Percentiles rank a stretch among this genome's conserved stretches.
Evolutionary conservation across 2,113 vertebrate genomes (phyloP).

Genomic region (Eolophus roseicapilla): DNA sequence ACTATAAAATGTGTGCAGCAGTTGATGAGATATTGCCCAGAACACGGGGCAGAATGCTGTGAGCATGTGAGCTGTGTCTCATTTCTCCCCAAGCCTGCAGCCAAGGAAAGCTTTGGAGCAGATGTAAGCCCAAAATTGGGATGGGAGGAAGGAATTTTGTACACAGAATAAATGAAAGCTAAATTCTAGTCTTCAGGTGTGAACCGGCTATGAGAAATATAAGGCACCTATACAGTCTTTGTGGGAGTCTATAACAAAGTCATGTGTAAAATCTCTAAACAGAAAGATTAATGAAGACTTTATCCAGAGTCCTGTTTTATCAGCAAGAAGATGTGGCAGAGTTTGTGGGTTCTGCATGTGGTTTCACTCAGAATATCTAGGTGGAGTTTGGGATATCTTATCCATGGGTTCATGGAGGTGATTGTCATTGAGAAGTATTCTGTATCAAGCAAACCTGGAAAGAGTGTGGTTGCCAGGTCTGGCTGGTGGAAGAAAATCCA

Average conservation of each 20-base stretch:
- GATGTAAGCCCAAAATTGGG: background rate
- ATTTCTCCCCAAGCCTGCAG: background rate
- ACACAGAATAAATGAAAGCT: background rate
- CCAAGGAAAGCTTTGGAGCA: background rate
- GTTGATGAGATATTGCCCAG: background rate
- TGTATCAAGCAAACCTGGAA: background rate
- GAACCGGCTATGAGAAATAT: background rate
- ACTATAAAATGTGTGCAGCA: background rate
- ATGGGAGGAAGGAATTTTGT: background rate
- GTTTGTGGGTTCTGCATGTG: background rate
- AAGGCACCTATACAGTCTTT: background rate
- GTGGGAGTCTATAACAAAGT: background rate
- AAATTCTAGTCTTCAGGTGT: background rate
- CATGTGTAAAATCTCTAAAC: background rate
- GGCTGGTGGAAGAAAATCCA: background rate
- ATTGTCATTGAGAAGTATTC: background rate
- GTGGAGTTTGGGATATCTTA: background rate
- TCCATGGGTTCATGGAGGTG: background rate
- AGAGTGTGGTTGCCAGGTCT: background rate
- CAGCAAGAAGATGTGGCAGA: background rate
- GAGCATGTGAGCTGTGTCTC: background rate
- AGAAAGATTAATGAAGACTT: background rate
- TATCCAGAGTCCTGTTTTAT: background rate
- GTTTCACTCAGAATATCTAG: background rate
- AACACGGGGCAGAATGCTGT: background rate